These are phyloP conservation scores for Rugalucina vietnamica DNA, from an alignment of 2,888 invertebrate genomes.

Conservation along the genomic window DNA sequence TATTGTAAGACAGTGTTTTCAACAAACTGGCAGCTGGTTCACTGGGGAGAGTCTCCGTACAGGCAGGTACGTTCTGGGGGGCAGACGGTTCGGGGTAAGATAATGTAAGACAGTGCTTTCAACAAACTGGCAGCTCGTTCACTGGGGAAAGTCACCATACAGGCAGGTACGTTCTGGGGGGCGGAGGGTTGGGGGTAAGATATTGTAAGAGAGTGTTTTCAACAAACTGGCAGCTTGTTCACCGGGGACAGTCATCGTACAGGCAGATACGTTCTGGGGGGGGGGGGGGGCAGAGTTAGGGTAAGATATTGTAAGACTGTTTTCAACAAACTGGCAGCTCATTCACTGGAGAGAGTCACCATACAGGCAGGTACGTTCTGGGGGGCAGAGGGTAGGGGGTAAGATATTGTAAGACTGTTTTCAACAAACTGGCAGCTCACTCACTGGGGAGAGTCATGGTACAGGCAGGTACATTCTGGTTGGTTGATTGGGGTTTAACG, in stretches of 20 bases:
- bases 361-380: slow-evolving; percentile 58
- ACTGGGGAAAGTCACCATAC: slow-evolving; percentile 62
- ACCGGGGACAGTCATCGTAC: slow-evolving; percentile 59
- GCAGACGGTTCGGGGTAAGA: too few species aligned
- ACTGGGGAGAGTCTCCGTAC: slow-evolving; percentile 63
- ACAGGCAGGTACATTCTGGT: slow-evolving; percentile 63
- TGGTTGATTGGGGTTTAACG: too few species aligned
- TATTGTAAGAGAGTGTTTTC: too few species aligned
- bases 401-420: slow-evolving; percentile 61
- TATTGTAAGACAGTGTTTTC: slow-evolving; percentile 60
- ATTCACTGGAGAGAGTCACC: slow-evolving; percentile 63
- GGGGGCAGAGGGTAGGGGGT: too few species aligned
- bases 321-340: slow-evolving; percentile 59
- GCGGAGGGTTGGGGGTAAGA: too few species aligned
- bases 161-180: slow-evolving; percentile 59
- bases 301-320: slow-evolving; percentile 61
- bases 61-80: slow-evolving; percentile 59
- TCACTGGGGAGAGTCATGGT: slow-evolving; percentile 62
- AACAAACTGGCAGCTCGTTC: slow-evolving; percentile 61
- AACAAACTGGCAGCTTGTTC: too few species aligned
- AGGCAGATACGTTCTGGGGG: slow-evolving; percentile 51
- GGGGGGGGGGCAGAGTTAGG: too few species aligned
- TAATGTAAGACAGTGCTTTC: slow-evolving; percentile 59
- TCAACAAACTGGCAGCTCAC: slow-evolving; percentile 60
- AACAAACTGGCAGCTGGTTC: slow-evolving; percentile 61